Conservation (phyloP, 2,797 vertebrate species). For the Bucorvus abyssinicus region DNA sequence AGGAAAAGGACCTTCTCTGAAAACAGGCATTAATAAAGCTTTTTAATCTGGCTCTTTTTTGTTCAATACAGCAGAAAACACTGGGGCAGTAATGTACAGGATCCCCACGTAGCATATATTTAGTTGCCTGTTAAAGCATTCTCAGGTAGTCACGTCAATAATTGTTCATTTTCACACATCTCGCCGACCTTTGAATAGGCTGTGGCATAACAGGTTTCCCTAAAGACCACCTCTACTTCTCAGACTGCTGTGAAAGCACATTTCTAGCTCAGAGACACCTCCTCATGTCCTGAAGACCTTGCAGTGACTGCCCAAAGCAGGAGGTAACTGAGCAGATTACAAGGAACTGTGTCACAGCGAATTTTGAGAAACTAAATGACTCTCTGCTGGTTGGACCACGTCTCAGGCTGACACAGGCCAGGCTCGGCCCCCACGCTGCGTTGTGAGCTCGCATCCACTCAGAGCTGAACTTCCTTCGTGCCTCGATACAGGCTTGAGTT, state of each 20-base stretch:
- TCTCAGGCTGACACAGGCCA: not conserved
- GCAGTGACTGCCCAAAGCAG: not conserved
- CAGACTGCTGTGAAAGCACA: not conserved
- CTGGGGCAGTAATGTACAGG: not conserved
- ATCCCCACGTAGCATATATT: not conserved
- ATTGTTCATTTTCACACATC: not conserved
- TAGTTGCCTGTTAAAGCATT: not conserved
- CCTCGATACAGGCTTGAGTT: not conserved
- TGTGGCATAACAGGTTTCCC: not conserved
- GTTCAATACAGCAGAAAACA: fast-evolving
- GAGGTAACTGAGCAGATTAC: not conserved
- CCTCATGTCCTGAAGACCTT: not conserved
- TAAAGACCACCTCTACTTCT: not conserved
- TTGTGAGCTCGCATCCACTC: not conserved
- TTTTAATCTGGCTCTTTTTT: not conserved
- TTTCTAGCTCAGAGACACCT: not conserved
- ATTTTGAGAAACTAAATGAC: not conserved
- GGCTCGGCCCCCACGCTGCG: fast-evolving
- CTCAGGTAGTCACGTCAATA: not conserved
- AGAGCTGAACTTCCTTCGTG: not conserved
- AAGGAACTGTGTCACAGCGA: fast-evolving
- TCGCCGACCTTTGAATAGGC: not conserved
- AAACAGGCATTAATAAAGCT: not conserved
- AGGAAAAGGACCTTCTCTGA: not conserved
- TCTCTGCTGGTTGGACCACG: not conserved